A percentile compares a stretch with the other conserved stretches of the same genome.
These are phyloP conservation scores for Ophion ellenae DNA, from an alignment of 2,888 invertebrate species.

Conservation along the genomic window DNA sequence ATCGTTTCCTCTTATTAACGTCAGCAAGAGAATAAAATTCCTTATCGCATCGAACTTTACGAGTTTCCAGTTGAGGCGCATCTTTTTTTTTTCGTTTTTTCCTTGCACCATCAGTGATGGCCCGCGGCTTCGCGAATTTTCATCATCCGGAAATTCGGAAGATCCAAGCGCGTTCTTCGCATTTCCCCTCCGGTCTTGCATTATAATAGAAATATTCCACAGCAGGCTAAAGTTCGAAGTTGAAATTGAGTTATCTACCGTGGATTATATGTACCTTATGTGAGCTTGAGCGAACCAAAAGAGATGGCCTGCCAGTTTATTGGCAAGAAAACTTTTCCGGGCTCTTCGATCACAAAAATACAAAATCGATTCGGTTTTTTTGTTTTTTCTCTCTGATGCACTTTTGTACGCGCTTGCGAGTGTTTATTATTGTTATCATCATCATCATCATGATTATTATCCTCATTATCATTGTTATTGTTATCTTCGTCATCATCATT, in stretches of 20 bases:
- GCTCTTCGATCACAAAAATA: slow-evolving; percentile 70
- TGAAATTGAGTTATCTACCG: slow-evolving; percentile 59
- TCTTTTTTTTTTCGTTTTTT: background rate
- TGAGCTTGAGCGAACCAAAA: slow-evolving; percentile 9
- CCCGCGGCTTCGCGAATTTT: slow-evolving; percentile 10
- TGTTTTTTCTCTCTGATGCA: background rate
- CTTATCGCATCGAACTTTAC: background rate
- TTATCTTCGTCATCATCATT: too few species aligned
- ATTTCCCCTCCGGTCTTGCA: slow-evolving; percentile 11
- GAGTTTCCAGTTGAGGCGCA: background rate
- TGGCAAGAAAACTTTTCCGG: slow-evolving; percentile 54
- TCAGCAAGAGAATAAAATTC: background rate
- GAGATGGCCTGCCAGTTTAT: slow-evolving; percentile 38
- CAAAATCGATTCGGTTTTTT: slow-evolving; percentile 71
- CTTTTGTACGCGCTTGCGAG: background rate
- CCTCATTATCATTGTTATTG: too few species aligned
- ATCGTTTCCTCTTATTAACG: background rate
- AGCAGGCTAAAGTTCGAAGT: slow-evolving; percentile 47
- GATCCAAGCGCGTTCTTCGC: slow-evolving; percentile 24
- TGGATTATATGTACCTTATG: slow-evolving; percentile 12
- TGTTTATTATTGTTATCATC: background rate
- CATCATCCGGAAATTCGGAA: slow-evolving; percentile 17
- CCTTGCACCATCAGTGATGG: background rate
- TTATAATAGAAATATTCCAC: slow-evolving; percentile 54
- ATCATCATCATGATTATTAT: too few species aligned